Evolutionary conservation across 2,888 invertebrate species (phyloP).

Genomic region (Tillus elongatus): DNA sequence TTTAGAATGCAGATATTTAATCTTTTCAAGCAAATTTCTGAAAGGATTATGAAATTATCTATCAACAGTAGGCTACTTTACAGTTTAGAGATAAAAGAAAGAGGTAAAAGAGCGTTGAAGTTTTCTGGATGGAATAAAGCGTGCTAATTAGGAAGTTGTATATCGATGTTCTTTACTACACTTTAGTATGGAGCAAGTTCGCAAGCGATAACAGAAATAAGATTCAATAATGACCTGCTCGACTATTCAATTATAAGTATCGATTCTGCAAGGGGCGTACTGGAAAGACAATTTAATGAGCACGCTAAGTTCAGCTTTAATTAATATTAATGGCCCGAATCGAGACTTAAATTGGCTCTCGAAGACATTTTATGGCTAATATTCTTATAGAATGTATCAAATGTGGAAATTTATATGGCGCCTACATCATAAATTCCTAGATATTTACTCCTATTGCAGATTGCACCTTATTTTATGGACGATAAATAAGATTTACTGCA

Average conservation of each 20-base stretch:
- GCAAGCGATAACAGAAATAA: slow-evolving; percentile 24
- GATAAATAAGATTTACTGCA: no score
- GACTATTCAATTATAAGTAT: slow-evolving; percentile 30
- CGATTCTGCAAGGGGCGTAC: slow-evolving; percentile 23
- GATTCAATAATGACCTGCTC: slow-evolving; percentile 28
- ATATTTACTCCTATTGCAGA: slow-evolving; percentile 14
- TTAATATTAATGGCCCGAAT: slow-evolving; percentile 30
- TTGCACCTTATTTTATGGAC: slow-evolving; percentile 17
- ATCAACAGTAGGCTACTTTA: no score
- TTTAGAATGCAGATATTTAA: no score
- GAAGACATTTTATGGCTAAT: slow-evolving; percentile 30
- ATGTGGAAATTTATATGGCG: slow-evolving; percentile 16
- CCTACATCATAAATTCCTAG: slow-evolving; percentile 16
- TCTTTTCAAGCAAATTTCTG: no score
- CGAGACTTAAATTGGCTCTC: slow-evolving; percentile 28
- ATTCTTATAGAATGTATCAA: slow-evolving; percentile 23
- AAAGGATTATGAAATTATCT: no score
- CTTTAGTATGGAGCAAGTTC: no score
- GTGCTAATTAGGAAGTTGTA: no score
- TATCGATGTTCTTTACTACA: no score
- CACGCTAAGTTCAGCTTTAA: slow-evolving; percentile 28
- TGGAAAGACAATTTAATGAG: slow-evolving; percentile 26
- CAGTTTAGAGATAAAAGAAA: no score
- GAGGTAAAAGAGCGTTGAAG: no score
- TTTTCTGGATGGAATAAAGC: no score